Conservation (phyloP, 2,797 vertebrate genomes). For the Ptychobarbus kaznakovi region DNA sequence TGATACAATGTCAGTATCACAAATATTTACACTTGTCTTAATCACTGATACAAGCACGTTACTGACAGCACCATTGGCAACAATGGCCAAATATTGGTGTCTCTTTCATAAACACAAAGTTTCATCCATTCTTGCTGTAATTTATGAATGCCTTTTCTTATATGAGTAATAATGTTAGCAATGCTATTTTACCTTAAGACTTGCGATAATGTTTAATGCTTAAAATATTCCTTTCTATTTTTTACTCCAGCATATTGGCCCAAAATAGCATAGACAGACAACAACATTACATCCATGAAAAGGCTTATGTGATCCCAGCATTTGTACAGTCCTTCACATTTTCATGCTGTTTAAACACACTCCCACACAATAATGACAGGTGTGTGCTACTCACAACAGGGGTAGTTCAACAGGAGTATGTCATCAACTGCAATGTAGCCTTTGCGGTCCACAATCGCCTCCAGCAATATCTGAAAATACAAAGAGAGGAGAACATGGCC, state of each 20-base stretch:
- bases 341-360: constrained; percentile 16
- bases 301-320: constrained; percentile 3
- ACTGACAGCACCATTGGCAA: background rate
- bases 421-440: constrained; percentile 96
- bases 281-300: constrained; percentile 22
- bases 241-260: background rate
- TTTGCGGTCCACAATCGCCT: constrained; percentile 87
- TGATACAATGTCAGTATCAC: background rate
- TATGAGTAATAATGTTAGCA: background rate
- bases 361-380: constrained; percentile 35
- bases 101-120: background rate
- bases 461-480: constrained; percentile 88
- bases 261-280: background rate
- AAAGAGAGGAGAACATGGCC: constrained; percentile 51
- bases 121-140: background rate
- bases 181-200: background rate
- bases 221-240: background rate
- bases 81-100: no score
- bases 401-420: constrained; percentile 94
- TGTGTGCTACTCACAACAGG: constrained; percentile 90
- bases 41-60: background rate
- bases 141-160: background rate
- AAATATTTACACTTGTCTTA: background rate
- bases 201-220: background rate
- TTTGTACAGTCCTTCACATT: background rate